Evolutionary conservation across 2,797 vertebrate genomes (phyloP).

Genomic region (Neopelma chrysocephalum): DNA sequence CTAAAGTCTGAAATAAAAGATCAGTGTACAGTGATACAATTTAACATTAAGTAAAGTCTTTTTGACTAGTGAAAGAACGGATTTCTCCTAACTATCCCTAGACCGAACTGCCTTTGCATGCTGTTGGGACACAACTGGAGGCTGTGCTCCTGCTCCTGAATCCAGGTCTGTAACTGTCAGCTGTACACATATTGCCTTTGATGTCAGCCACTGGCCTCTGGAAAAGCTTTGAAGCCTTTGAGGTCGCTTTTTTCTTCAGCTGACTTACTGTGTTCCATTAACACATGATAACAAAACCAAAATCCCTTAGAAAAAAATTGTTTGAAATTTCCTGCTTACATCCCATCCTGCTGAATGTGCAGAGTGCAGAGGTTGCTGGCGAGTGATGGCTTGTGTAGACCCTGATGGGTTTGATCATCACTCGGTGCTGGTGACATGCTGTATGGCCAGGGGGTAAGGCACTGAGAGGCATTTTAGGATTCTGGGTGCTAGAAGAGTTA

Average conservation of each 20-base stretch:
- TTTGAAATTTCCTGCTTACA: not conserved
- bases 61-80: not conserved
- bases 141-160: not conserved
- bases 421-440: not conserved
- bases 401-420: fast-evolving
- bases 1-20: not conserved
- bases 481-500: not conserved
- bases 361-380: not conserved
- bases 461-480: not conserved
- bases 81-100: not conserved
- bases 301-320: not conserved
- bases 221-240: not conserved
- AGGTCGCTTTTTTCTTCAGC: not conserved
- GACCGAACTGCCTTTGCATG: not conserved
- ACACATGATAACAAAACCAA: not conserved
- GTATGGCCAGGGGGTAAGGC: not conserved
- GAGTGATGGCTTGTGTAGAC: fast-evolving
- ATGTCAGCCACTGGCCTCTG: not conserved
- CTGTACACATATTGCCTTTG: fast-evolving
- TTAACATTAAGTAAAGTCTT: not conserved
- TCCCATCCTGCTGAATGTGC: not conserved
- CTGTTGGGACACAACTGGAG: not conserved
- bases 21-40: not conserved
- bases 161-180: not conserved
- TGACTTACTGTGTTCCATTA: not conserved